Evolutionary conservation across 2,888 invertebrate genomes (phyloP).

Genomic region (Limnephilus lunatus): DNA sequence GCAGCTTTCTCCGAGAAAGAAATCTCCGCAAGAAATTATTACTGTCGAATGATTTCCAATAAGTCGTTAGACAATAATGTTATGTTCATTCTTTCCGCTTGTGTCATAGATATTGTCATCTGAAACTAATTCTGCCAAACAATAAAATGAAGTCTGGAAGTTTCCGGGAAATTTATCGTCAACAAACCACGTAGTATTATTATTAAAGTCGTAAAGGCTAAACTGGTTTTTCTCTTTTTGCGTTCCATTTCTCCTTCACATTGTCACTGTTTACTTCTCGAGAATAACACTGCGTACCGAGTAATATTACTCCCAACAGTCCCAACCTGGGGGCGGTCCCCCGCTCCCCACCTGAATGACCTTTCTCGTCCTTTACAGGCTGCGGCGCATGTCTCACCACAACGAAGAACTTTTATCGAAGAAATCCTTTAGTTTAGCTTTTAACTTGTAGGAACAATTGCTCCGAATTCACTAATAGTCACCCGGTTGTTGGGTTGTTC

Average conservation of each 20-base stretch:
- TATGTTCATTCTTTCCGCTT: background rate
- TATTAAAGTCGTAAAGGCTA: background rate
- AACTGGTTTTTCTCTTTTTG: background rate
- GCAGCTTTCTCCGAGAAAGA: background rate
- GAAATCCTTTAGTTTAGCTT: background rate
- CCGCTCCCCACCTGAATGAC: background rate
- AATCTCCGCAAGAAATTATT: background rate
- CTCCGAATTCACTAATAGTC: background rate
- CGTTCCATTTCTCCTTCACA: background rate
- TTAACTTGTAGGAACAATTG: background rate
- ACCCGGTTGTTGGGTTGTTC: background rate
- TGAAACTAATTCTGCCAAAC: background rate
- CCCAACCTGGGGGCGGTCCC: background rate
- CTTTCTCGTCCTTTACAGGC: conserved; percentile 6
- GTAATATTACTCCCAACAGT: background rate
- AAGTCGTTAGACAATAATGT: background rate
- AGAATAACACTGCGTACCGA: background rate
- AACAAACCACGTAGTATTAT: background rate
- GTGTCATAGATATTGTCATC: background rate
- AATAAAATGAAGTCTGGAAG: background rate
- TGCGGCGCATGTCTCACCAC: background rate
- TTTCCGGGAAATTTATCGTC: background rate
- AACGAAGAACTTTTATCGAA: background rate
- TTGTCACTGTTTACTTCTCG: background rate
- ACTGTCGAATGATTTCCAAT: background rate